These are phyloP conservation scores for Casuarius casuarius DNA, from an alignment of 2,113 vertebrate species.

Conservation along the genomic window DNA sequence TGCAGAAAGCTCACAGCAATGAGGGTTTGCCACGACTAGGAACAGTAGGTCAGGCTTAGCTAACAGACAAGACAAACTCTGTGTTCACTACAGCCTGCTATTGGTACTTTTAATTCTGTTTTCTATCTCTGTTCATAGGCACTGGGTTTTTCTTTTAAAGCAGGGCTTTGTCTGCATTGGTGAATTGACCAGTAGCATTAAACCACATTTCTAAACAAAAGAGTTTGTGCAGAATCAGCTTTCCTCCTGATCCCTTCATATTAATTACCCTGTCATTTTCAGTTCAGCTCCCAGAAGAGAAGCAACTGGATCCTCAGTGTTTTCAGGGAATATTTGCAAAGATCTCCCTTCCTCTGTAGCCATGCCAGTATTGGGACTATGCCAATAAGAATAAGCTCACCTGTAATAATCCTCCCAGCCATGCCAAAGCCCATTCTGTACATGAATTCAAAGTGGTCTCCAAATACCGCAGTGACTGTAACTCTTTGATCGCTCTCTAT, in stretches of 20 bases:
- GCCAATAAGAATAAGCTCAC: background rate
- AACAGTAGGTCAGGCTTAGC: background rate
- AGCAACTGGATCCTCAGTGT: background rate
- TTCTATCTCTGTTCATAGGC: background rate
- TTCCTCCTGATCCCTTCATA: conserved; percentile 20
- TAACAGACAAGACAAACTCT: background rate
- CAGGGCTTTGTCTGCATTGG: background rate
- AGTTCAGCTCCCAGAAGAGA: background rate
- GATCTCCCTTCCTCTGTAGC: background rate
- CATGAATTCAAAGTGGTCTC: fast-evolving
- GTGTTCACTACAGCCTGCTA: background rate
- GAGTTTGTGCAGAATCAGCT: conserved; percentile 28
- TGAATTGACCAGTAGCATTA: conserved; percentile 16
- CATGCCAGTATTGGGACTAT: background rate
- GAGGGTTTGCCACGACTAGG: background rate
- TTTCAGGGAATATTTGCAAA: background rate
- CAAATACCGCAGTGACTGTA: background rate
- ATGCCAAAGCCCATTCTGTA: background rate
- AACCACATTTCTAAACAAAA: background rate
- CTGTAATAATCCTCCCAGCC: background rate
- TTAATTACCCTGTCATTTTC: background rate
- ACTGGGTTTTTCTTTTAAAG: background rate
- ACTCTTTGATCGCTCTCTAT: background rate
- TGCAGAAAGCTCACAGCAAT: background rate
- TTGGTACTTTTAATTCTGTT: background rate